Conservation (phyloP, 2,888 invertebrate genomes). For the Fabriciana adippe region DNA sequence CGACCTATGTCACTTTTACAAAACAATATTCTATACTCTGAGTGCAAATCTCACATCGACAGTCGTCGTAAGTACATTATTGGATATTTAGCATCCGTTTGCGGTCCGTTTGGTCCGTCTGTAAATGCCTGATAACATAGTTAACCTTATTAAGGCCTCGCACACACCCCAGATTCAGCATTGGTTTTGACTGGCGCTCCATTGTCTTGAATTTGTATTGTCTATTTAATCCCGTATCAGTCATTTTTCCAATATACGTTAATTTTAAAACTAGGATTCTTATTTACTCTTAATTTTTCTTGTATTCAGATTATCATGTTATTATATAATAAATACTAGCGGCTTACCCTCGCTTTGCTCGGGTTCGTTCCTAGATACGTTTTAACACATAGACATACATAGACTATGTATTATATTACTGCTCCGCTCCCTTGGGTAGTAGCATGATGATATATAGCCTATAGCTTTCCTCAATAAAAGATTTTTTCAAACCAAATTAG, state of each 20-base stretch:
- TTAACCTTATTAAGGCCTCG: slow-evolving; percentile 51
- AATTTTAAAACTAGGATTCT: not conserved
- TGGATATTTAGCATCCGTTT: slow-evolving; percentile 67
- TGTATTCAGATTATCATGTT: too few species aligned
- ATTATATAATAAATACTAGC: too few species aligned
- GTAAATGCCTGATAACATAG: slow-evolving; percentile 65
- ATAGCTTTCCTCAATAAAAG: too few species aligned
- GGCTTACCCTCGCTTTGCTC: too few species aligned
- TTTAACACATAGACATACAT: too few species aligned
- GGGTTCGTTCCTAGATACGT: too few species aligned
- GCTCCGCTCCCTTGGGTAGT: too few species aligned
- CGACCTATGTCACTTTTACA: too few species aligned
- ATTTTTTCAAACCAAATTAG: too few species aligned
- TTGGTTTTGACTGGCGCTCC: slow-evolving; percentile 19
- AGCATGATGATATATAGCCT: too few species aligned
- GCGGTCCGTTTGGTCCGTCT: slow-evolving; percentile 61
- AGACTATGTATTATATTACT: too few species aligned
- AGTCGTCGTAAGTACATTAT: slow-evolving; percentile 70
- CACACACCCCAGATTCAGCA: slow-evolving; percentile 45
- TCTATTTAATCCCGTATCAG: slow-evolving; percentile 13
- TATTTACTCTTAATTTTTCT: too few species aligned
- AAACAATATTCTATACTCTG: slow-evolving; percentile 3
- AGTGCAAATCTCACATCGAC: slow-evolving; percentile 62
- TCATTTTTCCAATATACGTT: not conserved
- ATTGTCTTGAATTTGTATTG: slow-evolving; percentile 33